Percentiles rank a stretch among this genome's conserved stretches.
These are phyloP conservation scores for Troides aeacus DNA, from an alignment of 2,888 invertebrate species.

Conservation along the genomic window DNA sequence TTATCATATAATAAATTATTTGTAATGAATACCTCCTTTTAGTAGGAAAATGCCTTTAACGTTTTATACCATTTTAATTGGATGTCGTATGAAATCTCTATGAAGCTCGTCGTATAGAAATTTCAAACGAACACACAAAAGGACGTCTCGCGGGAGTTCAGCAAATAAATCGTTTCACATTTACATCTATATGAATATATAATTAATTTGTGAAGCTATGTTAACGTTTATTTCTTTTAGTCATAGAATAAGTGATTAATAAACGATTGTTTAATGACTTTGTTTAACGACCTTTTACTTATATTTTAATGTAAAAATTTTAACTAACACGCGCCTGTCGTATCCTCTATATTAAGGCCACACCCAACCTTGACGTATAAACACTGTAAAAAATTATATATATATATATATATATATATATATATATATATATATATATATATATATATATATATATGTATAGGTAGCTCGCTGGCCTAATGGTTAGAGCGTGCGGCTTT, in stretches of 20 bases:
- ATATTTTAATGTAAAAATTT: too few species aligned
- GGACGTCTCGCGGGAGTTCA: constrained; percentile 6
- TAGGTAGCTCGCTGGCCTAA: too few species aligned
- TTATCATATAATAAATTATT: not conserved
- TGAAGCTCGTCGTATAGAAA: constrained; percentile 3
- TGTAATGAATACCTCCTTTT: not conserved
- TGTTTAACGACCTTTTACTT: too few species aligned
- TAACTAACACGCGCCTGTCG: too few species aligned
- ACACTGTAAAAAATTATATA: too few species aligned
- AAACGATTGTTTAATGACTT: not conserved
- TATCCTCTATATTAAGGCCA: too few species aligned
- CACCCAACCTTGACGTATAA: too few species aligned
- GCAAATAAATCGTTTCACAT: not conserved
- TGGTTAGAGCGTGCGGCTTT: too few species aligned
- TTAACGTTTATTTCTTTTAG: constrained; percentile 10
- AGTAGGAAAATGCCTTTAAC: not conserved
- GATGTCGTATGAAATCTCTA: constrained; percentile 1
- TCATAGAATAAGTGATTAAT: constrained; percentile 12
- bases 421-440: too few species aligned
- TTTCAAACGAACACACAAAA: constrained; percentile 3
- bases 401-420: too few species aligned
- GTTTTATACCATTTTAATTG: not conserved
- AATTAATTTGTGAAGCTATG: constrained; percentile 2
- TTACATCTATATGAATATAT: constrained; percentile 1
- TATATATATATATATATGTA: too few species aligned